phyloP scores from a whole-genome alignment of 92 coral and sea anemone genomes.

The Porites evermanni region DNA sequence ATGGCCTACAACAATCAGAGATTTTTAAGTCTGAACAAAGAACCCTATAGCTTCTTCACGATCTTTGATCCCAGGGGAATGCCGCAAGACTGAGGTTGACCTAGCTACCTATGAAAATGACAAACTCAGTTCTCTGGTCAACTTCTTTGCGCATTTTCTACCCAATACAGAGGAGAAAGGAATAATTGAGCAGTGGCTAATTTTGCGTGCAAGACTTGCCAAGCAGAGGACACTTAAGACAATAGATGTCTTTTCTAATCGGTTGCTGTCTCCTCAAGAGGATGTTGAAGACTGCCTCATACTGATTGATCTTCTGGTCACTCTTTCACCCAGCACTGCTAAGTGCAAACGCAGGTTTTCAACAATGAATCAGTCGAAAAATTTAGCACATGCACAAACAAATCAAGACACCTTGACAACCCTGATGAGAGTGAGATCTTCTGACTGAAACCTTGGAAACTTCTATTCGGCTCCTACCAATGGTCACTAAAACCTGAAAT shows the following conservation, averaged over 20 bases:
- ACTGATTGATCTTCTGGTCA: conserved; percentile 37
- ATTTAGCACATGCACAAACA: conserved; percentile 18
- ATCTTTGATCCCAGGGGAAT: no score
- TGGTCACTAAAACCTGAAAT: no score
- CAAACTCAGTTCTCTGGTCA: conserved; percentile 41
- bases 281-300: conserved; percentile 40
- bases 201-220: conserved; percentile 21
- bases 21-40: no score
- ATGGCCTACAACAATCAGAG: no score
- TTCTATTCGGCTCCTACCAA: no score
- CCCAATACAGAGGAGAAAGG: conserved; percentile 33
- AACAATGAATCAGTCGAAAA: conserved; percentile 48
- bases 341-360: conserved; percentile 54
- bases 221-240: conserved; percentile 44
- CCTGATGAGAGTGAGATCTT: background rate
- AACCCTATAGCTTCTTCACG: no score
- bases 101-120: conserved; percentile 42
- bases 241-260: conserved; percentile 47
- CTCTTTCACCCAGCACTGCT: conserved; percentile 50
- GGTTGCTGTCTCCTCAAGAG: conserved; percentile 36
- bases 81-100: background rate
- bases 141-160: conserved; percentile 31
- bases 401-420: conserved; percentile 40
- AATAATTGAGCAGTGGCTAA: conserved; percentile 52
- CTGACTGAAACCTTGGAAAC: no score